Evolutionary conservation across 2,113 vertebrate genomes (phyloP).

Genomic region (Illadopsis cleaveri): DNA sequence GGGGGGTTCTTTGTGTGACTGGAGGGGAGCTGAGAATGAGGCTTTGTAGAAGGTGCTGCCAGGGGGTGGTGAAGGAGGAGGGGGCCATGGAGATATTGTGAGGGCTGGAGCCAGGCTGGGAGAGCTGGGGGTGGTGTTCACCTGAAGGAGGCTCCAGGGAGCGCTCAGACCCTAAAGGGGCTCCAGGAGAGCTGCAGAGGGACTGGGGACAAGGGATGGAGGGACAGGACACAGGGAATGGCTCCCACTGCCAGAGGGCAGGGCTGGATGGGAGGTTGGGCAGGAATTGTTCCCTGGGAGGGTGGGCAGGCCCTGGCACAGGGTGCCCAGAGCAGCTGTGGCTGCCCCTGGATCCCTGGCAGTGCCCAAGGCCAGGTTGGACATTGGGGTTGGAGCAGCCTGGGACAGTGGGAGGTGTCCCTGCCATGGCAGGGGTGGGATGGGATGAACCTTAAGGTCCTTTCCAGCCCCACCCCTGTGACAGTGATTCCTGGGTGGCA

Average conservation of each 20-base stretch:
- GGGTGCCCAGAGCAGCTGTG: not conserved
- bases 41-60: accelerated
- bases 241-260: not conserved
- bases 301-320: not conserved
- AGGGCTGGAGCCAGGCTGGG: not conserved
- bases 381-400: not conserved
- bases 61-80: too few relatives aligned
- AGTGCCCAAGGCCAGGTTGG: not conserved
- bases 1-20: not conserved
- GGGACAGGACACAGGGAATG: not conserved
- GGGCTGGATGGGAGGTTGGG: not conserved
- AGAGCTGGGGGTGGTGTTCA: accelerated
- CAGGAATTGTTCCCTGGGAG: not conserved
- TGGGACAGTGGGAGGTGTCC: not conserved
- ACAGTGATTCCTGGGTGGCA: not conserved
- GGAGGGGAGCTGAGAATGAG: not conserved
- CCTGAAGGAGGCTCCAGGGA: not conserved
- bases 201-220: not conserved
- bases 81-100: not conserved
- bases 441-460: not conserved
- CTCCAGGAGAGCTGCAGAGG: not conserved
- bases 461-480: not conserved
- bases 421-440: not conserved
- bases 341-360: not conserved
- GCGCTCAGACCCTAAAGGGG: not conserved